Evolutionary conservation across 2,113 vertebrate genomes (phyloP).

Genomic region (Labeo rohita): DNA sequence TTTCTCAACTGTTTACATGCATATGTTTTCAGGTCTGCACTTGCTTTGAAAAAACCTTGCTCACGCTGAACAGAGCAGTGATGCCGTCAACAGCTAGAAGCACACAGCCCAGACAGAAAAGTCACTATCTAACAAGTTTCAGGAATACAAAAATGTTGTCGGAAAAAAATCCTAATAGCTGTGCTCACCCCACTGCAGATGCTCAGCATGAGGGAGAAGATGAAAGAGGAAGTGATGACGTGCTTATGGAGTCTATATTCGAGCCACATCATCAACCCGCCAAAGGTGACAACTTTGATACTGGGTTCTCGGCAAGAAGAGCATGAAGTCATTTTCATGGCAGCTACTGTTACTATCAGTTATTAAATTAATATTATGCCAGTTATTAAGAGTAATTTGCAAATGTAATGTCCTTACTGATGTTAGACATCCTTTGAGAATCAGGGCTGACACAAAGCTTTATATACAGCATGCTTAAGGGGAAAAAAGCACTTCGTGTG

Average conservation of each 20-base stretch:
- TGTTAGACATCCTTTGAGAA: not conserved
- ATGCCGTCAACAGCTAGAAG: not conserved
- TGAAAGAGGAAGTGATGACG: slow-evolving; percentile 32
- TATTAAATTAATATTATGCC: not conserved
- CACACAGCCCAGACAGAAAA: not conserved
- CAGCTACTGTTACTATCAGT: not conserved
- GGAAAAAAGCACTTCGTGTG: not conserved
- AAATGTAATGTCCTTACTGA: not conserved
- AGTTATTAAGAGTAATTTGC: not conserved
- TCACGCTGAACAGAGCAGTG: not conserved
- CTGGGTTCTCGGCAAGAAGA: not conserved
- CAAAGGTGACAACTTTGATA: not conserved
- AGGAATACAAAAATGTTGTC: slow-evolving; percentile 5
- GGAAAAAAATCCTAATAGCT: slow-evolving; percentile 7
- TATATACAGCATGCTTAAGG: not conserved
- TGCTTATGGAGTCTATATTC: not conserved
- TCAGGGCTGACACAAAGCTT: not conserved
- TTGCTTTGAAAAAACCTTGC: not conserved
- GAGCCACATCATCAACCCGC: not conserved
- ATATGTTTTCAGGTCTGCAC: not conserved
- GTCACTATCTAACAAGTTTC: slow-evolving; percentile 13
- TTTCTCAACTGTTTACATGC: not conserved
- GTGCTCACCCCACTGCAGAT: not conserved
- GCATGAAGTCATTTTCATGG: not conserved
- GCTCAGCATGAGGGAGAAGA: not conserved